Base-by-base conservation (phyloP, 2,888 invertebrate species). In the Linyphia triangularis region DNA sequence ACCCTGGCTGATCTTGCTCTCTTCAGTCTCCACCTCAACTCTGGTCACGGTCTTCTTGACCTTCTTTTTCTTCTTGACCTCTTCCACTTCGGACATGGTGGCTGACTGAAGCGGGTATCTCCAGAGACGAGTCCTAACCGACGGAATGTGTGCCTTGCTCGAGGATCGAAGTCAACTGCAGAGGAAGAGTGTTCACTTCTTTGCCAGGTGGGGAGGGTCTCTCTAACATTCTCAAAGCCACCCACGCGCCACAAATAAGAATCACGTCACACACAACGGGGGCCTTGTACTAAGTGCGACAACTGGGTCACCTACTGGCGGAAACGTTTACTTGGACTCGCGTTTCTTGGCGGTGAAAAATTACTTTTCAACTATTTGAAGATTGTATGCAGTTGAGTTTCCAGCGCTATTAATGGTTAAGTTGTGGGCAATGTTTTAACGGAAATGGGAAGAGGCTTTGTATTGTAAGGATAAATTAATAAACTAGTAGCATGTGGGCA, bases 1-100 rank as follows among this genome's bases (percentile, higher is more conserved):
- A 82, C 79, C 88, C 22, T 43, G 81, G n/a, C 70, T 59, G 73
- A 70, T 72, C 57, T 72, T 79, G 59, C 61, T 83, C 24, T 89
- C 89, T 22, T 75, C 70, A 4, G 77, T 69, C 65, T 88, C 85
- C 9, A 90, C 88, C 72, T 89, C 75, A 19, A 88, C 90, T 5
- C 70, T 75, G 24, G 85, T 79, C 40, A 82, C 83, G 69, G 86
- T 85, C 90, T 86, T 81, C 82, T 88, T 89, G 73, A 72, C 83
- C 69, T 83, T 89, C 77, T 83, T 81, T 78, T 88, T 89, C 43
- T 88, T 88, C 43, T 79, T 81, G 79, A 90, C 88, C 86, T 86
- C 77, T 86, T 86, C 79, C 19, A 84, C 70, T 22, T 84, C 89
- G 86, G 86, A 78, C 88, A 89, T 89, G 72, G 59, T 61, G 65